phyloP scores from a whole-genome alignment of 1,140 invertebrate species.

The Phenacoccus solenopsis region DNA sequence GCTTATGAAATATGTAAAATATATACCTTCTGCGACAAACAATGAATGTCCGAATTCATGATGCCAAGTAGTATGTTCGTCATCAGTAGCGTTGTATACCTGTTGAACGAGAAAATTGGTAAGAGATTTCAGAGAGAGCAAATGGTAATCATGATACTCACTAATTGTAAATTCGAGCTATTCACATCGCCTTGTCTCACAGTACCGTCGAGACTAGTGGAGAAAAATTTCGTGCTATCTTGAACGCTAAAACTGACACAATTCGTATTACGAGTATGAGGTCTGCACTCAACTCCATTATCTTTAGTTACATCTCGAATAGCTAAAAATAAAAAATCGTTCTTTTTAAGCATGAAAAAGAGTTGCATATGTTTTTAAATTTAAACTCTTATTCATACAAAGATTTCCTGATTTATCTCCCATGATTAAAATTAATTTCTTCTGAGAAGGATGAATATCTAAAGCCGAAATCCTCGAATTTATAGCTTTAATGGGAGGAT shows the following conservation, averaged over 20 bases:
- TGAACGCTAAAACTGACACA: slow-evolving; percentile 24
- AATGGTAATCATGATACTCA: slow-evolving; percentile 23
- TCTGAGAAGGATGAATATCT: slow-evolving; percentile 26
- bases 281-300: slow-evolving; percentile 19
- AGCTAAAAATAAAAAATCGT: slow-evolving; percentile 20
- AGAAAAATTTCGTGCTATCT: slow-evolving; percentile 23
- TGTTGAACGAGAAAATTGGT: neutral
- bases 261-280: slow-evolving; percentile 25
- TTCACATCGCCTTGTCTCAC: slow-evolving; percentile 23
- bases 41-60: slow-evolving; percentile 24
- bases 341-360: neutral
- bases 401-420: slow-evolving; percentile 25
- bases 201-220: slow-evolving; percentile 28
- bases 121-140: neutral
- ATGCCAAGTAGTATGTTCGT: slow-evolving; percentile 27
- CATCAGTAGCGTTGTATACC: neutral
- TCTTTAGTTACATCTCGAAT: slow-evolving; percentile 23
- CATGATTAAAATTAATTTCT: slow-evolving; percentile 23
- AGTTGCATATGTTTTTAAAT: neutral
- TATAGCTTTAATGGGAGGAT: slow-evolving; percentile 20
- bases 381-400: slow-evolving; percentile 20
- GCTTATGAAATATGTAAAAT: neutral
- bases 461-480: slow-evolving; percentile 24
- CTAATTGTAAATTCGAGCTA: neutral
- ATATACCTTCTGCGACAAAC: slow-evolving; percentile 24